Evolutionary conservation across 2,888 invertebrate genomes (phyloP).

Genomic region (Agelastica alni): DNA sequence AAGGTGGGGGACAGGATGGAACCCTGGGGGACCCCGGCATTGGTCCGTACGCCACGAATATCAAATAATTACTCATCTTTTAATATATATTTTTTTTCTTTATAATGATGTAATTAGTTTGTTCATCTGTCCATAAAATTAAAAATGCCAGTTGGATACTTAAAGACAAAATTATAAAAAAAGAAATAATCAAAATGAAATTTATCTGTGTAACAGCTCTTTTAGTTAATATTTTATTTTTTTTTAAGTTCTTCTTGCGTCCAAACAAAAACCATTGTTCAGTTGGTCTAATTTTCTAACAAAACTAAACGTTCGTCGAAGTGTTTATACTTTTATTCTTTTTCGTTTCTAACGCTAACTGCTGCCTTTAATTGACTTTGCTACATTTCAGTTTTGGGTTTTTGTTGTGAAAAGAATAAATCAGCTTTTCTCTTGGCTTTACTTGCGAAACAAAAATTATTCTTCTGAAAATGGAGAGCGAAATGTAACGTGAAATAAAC

Average conservation of each 20-base stretch:
- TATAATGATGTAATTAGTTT: too few species aligned
- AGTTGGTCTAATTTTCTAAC: slow-evolving; percentile 14
- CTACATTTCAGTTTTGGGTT: slow-evolving; percentile 12
- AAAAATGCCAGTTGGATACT: too few species aligned
- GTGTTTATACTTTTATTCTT: slow-evolving; percentile 5
- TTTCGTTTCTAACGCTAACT: slow-evolving; percentile 13
- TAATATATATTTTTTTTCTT: too few species aligned
- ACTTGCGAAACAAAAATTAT: neutral
- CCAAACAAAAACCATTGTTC: slow-evolving; percentile 5
- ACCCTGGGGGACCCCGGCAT: too few species aligned
- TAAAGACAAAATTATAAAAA: too few species aligned
- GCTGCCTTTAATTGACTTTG: slow-evolving; percentile 18
- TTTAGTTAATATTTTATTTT: too few species aligned
- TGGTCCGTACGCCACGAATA: too few species aligned
- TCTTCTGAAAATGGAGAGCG: neutral
- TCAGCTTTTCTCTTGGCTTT: slow-evolving; percentile 4
- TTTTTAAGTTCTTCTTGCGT: neutral
- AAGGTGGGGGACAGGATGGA: too few species aligned
- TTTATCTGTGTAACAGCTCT: neutral
- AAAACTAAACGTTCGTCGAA: slow-evolving; percentile 6
- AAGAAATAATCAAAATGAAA: too few species aligned
- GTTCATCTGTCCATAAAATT: too few species aligned
- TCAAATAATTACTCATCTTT: neutral
- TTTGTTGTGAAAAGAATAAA: slow-evolving; percentile 5
- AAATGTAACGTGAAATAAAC: neutral